A percentile compares a stretch with the other conserved stretches of the same genome.
Conservation (phyloP, 1,140 invertebrate species). For the Delia radicum region DNA sequence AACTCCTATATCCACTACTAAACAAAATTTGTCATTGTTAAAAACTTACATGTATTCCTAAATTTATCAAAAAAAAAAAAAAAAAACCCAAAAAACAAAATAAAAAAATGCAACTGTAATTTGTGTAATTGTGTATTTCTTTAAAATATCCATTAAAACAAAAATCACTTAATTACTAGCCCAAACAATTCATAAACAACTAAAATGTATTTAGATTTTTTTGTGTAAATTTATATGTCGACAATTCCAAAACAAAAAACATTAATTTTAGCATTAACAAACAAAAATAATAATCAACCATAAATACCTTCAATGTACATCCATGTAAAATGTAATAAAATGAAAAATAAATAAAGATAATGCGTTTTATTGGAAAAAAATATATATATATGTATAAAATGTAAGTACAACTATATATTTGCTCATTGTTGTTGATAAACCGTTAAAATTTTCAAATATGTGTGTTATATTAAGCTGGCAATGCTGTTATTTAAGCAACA, state of each 20-base stretch:
- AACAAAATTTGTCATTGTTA: too few relatives aligned
- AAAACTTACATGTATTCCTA: neutral
- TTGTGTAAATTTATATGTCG: slow-evolving; percentile 16
- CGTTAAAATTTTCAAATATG: too few relatives aligned
- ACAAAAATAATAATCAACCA: slow-evolving; percentile 12
- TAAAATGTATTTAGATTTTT: neutral
- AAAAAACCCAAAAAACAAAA: neutral
- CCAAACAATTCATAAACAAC: neutral
- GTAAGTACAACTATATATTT: too few relatives aligned
- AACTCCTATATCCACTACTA: neutral
- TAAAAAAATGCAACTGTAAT: neutral
- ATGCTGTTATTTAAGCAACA: too few relatives aligned
- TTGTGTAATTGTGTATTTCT: slow-evolving; percentile 8
- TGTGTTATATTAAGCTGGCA: too few relatives aligned
- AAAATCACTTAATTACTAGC: neutral
- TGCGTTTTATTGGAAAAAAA: neutral
- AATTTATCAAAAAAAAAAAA: neutral
- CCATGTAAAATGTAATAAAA: slow-evolving; percentile 21
- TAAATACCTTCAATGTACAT: slow-evolving; percentile 20
- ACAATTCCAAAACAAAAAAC: neutral
- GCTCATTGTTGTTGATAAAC: too few relatives aligned
- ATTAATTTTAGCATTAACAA: slow-evolving; percentile 5
- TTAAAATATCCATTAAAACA: neutral
- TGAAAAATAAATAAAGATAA: neutral
- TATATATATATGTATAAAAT: too few relatives aligned